phyloP scores from a whole-genome alignment of 2,888 invertebrate species.

The Gibbula magus region DNA sequence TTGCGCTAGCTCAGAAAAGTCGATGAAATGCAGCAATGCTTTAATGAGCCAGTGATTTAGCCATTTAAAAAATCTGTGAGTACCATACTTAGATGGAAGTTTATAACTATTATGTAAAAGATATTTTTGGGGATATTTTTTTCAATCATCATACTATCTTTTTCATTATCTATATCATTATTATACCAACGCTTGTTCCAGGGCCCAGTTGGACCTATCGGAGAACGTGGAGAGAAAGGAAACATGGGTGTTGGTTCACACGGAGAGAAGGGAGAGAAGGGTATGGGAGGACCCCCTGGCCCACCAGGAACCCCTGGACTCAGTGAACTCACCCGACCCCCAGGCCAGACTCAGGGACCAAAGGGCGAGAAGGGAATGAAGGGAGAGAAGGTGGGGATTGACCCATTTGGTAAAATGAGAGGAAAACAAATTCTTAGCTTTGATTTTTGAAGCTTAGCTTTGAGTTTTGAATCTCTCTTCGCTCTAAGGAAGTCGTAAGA shows the following conservation, averaged over 20 bases:
- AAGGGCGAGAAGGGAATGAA: slow-evolving; percentile 52
- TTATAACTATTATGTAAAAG: too few species aligned
- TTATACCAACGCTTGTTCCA: slow-evolving; percentile 26
- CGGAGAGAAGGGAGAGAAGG: slow-evolving; percentile 58
- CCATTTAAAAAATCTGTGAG: too few species aligned
- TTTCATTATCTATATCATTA: not conserved
- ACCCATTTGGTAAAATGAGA: not conserved
- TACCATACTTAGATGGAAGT: too few species aligned
- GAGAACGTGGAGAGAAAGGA: slow-evolving; percentile 74
- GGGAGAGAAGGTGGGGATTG: slow-evolving; percentile 38
- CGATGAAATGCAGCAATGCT: too few species aligned
- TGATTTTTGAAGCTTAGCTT: too few species aligned
- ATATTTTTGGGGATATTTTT: not conserved
- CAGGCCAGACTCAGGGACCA: slow-evolving; percentile 39
- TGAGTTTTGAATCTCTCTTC: too few species aligned
- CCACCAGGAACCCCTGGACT: slow-evolving; percentile 41
- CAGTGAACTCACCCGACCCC: slow-evolving; percentile 2
- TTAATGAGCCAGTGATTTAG: too few species aligned
- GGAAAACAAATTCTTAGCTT: not conserved
- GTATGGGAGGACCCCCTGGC: slow-evolving; percentile 50
- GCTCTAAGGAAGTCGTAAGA: too few species aligned
- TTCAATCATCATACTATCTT: not conserved
- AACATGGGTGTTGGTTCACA: slow-evolving; percentile 59
- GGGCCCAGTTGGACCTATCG: slow-evolving; percentile 58
- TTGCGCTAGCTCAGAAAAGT: too few species aligned